Evolutionary conservation across 2,113 vertebrate species (phyloP).

Genomic region (Crotalus viridis): DNA sequence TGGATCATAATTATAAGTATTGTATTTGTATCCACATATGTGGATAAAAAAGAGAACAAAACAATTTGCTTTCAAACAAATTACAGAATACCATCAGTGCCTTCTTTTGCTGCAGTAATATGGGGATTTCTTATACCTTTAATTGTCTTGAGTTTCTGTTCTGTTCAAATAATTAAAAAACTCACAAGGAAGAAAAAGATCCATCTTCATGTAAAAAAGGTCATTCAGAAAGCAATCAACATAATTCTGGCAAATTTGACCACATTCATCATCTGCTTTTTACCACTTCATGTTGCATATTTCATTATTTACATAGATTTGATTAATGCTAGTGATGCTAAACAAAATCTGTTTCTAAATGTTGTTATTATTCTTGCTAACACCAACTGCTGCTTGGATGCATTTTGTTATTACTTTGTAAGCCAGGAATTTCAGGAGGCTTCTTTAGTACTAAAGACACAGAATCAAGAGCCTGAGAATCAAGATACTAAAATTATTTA

Average conservation of each 20-base stretch:
- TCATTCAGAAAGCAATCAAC: conserved; percentile 42
- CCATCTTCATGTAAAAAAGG: background rate
- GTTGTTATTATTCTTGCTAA: conserved; percentile 40
- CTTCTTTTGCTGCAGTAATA: background rate
- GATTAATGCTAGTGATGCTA: conserved; percentile 1
- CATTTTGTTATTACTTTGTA: conserved; percentile 68
- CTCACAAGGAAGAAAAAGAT: conserved; percentile 36
- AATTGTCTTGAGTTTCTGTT: conserved; percentile 60
- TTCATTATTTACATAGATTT: conserved; percentile 49
- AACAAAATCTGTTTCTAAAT: conserved; percentile 42
- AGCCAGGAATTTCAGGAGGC: conserved; percentile 61
- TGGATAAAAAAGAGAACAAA: background rate
- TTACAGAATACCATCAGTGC: background rate
- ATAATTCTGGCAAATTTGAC: conserved; percentile 61
- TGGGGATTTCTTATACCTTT: conserved; percentile 52
- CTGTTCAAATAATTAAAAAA: conserved; percentile 41
- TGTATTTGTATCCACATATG: conserved; percentile 10
- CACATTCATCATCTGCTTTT: conserved; percentile 65
- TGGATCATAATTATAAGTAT: conserved; percentile 52
- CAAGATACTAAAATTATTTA: background rate
- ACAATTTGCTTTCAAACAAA: conserved; percentile 58
- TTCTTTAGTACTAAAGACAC: conserved; percentile 21
- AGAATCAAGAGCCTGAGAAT: conserved; percentile 9
- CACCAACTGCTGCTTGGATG: conserved; percentile 67
- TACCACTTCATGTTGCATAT: conserved; percentile 54